A percentile compares a stretch with the other conserved stretches of the same genome.
Conservation (phyloP, 2,888 invertebrate genomes). For the Anodontia alba region DNA sequence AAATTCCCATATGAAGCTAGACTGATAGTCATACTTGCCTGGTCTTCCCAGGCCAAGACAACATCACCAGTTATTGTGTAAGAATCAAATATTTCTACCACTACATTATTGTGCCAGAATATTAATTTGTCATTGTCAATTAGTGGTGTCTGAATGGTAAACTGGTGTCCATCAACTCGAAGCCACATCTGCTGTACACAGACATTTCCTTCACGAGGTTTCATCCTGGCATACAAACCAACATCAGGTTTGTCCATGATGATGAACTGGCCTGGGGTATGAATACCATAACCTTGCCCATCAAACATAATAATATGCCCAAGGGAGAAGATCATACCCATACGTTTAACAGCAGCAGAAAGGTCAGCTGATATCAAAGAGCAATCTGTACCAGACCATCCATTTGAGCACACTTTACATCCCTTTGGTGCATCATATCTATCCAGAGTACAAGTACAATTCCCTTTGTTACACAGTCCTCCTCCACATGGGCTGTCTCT, state of each 20-base stretch:
- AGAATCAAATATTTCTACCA: constrained; percentile 4
- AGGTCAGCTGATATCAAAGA: constrained; percentile 37
- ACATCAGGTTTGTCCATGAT: constrained; percentile 45
- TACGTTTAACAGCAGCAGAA: not conserved
- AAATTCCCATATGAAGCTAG: not conserved
- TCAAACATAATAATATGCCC: constrained; percentile 66
- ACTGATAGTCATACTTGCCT: not conserved
- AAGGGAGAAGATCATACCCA: constrained; percentile 54
- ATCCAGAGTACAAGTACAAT: constrained; percentile 65
- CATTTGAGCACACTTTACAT: constrained; percentile 65
- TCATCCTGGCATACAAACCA: constrained; percentile 55
- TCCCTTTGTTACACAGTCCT: constrained; percentile 63
- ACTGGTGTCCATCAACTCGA: constrained; percentile 38
- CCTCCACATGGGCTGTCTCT: constrained; percentile 63
- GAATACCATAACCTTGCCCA: constrained; percentile 61
- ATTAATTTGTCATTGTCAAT: constrained; percentile 31
- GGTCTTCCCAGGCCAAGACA: not conserved
- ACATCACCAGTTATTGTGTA: constrained; percentile 1
- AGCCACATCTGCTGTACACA: constrained; percentile 68
- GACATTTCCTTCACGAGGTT: constrained; percentile 59
- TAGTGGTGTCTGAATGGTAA: constrained; percentile 59
- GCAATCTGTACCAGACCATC: constrained; percentile 73
- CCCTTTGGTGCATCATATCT: constrained; percentile 51
- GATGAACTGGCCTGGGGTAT: constrained; percentile 59
- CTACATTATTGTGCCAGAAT: constrained; percentile 51